Percentiles rank a stretch among this genome's conserved stretches.
Conservation (phyloP, 2,888 invertebrate species). For the Phortica okadai region DNA sequence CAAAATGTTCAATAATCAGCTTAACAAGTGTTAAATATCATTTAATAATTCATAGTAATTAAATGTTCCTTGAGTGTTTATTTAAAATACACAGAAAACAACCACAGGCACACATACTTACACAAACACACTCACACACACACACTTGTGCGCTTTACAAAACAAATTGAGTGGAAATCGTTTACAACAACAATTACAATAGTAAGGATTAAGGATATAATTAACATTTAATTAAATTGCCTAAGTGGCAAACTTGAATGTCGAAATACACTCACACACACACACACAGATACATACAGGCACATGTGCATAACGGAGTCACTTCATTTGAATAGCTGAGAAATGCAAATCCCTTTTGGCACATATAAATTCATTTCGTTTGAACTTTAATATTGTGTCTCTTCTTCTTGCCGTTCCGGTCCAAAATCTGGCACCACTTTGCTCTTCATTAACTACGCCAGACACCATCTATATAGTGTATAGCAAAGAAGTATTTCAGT, state of each 20-base stretch:
- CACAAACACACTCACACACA: not conserved
- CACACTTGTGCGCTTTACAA: not conserved
- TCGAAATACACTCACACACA: not conserved
- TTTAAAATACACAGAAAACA: not conserved
- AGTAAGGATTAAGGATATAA: slow-evolving; percentile 21
- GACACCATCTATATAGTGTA: no score
- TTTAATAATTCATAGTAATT: slow-evolving; percentile 13
- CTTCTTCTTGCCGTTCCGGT: not conserved
- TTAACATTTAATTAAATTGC: slow-evolving; percentile 32
- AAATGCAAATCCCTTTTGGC: slow-evolving; percentile 18
- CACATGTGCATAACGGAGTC: not conserved
- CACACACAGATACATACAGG: not conserved
- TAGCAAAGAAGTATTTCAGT: no score
- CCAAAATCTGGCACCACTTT: no score
- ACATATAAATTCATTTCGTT: slow-evolving; percentile 11
- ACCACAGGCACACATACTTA: not conserved
- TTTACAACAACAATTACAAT: slow-evolving; percentile 26
- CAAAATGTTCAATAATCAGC: not conserved
- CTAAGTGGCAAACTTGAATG: slow-evolving; percentile 8
- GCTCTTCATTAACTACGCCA: no score
- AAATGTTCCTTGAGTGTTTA: not conserved
- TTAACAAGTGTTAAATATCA: slow-evolving; percentile 9
- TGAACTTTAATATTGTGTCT: not conserved
- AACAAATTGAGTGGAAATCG: slow-evolving; percentile 26
- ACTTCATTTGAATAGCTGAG: not conserved